Evolutionary conservation across 1,140 invertebrate genomes (phyloP), one percentile per base, ranked within the genome.

Genomic region (Tetranychus urticae): DNA sequence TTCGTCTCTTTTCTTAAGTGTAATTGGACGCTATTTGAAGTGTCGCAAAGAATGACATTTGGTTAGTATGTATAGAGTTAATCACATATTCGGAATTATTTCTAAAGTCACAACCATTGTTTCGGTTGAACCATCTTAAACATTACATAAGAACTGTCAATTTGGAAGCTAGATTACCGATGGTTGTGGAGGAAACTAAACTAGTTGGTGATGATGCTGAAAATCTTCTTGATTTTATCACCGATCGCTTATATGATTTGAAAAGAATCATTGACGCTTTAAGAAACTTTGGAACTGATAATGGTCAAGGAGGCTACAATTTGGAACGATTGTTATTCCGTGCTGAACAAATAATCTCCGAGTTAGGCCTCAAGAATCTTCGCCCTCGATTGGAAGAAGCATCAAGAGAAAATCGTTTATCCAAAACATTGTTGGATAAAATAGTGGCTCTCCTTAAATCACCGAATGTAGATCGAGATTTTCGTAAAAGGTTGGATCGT

Each of bases 201-300:
- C 75, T 76, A 62, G 77, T 76, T 0, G 62, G 81, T 31, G 76
- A 78, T 63, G 77, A 79, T 67, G 79, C 79, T 0, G 75, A 73
- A 42, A 70, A 71, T 56, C 69, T 81, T 47, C 65, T 82, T 4
- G 76, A 76, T 23, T 23, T 74, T 39, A 74, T 83, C 14, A 77
- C 78, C 58, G 73, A 74, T 61, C 59, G 67, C 23, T 63, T 65
- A 56, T 50, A 63, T 35, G 36, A 58, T 8, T 63, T 68, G 50
- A 36, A 23, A 35, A 61, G 61, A 6, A 62, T 65, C 46, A 63
- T 68, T 14, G 39, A 63, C 31, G 54, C 58, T 45, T 56, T 68
- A 8, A 56, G 61, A 58, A 55, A 57, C n/a, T 64, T 66, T 36
- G 64, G 61, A 3, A n/a, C 56, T 5, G 64, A 64, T 50, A 59